Conservation (phyloP, 1,140 invertebrate genomes). For the Drosophila hydei region DNA sequence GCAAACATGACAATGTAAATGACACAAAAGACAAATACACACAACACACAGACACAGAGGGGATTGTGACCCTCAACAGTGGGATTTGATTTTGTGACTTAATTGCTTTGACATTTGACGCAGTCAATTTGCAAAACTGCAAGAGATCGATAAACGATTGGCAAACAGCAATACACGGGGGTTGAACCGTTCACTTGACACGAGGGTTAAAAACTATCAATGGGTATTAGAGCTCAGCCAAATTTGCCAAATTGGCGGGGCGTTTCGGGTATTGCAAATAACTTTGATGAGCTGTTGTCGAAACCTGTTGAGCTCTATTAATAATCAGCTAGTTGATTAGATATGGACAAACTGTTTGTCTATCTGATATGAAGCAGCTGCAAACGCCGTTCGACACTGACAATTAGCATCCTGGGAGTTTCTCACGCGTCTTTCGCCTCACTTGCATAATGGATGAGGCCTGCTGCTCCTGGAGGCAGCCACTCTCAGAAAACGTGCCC, state of each 20-base stretch:
- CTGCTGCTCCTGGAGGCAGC: constrained; percentile 16
- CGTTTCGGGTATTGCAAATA: constrained; percentile 26
- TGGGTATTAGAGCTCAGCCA: constrained; percentile 8
- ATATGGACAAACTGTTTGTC: constrained; percentile 12
- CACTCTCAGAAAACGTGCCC: constrained; percentile 57
- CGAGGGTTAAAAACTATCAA: constrained; percentile 15
- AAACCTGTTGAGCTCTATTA: constrained; percentile 53
- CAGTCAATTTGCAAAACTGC: constrained; percentile 65
- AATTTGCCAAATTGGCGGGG: constrained; percentile 63
- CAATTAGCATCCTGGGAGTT: constrained; percentile 55
- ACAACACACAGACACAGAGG: constrained; percentile 41
- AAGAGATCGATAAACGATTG: constrained; percentile 69
- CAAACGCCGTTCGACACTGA: constrained; percentile 2
- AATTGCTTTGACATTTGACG: constrained; percentile 79
- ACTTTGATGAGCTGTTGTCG: neutral
- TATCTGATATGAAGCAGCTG: constrained; percentile 42
- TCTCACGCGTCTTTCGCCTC: constrained; percentile 68
- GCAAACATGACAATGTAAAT: constrained; percentile 80
- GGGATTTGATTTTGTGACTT: constrained; percentile 65
- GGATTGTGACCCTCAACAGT: constrained; percentile 43
- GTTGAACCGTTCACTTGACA: constrained; percentile 15
- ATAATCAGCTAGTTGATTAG: constrained; percentile 13
- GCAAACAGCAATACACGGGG: constrained; percentile 39
- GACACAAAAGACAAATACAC: constrained; percentile 35
- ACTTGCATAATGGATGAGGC: constrained; percentile 75